Evolutionary conservation across 2,888 invertebrate species (phyloP), one percentile per base, ranked within the genome.

Genomic region (Eristalis intricaria): DNA sequence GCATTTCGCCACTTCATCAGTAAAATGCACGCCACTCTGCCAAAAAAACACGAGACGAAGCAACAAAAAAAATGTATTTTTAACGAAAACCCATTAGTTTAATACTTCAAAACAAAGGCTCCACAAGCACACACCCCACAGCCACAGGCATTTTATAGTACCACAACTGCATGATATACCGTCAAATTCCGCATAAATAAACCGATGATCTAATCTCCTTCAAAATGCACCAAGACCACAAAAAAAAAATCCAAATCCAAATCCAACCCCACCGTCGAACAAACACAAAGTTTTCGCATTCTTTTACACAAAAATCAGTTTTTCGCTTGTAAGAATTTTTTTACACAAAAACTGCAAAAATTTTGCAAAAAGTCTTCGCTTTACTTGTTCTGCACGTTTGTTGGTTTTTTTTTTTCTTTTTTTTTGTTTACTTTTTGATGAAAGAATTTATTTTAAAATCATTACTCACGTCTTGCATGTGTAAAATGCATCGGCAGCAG

Each of bases 151-250:
- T 82, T 82, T 70, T 74, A 65, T 74, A 80, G 74, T 68, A 74
- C 70, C 69, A 40, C 19, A 50, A 79, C 40, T 65, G 43, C 58
- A 40, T 43, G 63, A 61, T 35, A 29, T 35, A 29, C 60, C 38
- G 35, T 63, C 63, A 73, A 69, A 61, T 58, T 68, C 63, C 38
- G 43, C 68, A 66, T 77, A 78, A 86, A 78, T 83, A 75, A 75
- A 86, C 70, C 75, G 83, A 79, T 86, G 83, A 86, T 83, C 83
- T 86, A 86, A 86, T 86, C 84, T 66, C 23, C 26, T 38, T 63
- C 35, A 77, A 73, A 23, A 43, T 11, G 40, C 56, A n/a, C 35
- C 22, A 63, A 65, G 63, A 38, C 5, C 8, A 66, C 58, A 5
- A 13, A 40, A 64, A 63, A 71, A 56, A 58, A 69, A 64, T 40